Evolutionary conservation across 2,113 vertebrate genomes (phyloP).

Genomic region (Dasyurus viverrinus): DNA sequence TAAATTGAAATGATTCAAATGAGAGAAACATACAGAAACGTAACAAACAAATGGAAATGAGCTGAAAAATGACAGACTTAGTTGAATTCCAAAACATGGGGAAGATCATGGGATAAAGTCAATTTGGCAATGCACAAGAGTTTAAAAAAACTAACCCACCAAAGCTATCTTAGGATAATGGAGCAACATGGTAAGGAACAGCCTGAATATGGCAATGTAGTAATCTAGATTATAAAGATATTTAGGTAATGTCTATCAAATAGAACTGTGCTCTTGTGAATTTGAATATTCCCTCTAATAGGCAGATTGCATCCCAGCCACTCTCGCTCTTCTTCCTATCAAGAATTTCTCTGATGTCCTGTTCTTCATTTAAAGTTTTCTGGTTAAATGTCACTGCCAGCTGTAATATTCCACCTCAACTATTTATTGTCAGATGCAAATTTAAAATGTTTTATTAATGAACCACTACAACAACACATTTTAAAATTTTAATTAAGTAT

Average conservation of each 20-base stretch:
- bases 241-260: not conserved
- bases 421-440: conserved; percentile 8
- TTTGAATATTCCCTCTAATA: not conserved
- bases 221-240: not conserved
- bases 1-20: not conserved
- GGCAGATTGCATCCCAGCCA: not conserved
- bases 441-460: conserved; percentile 58
- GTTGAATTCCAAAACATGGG: not conserved
- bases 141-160: not conserved
- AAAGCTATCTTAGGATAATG: not conserved
- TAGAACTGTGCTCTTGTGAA: not conserved
- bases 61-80: not conserved
- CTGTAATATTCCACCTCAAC: not conserved
- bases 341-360: not conserved
- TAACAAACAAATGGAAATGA: not conserved
- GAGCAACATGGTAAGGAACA: not conserved
- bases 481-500: conserved; percentile 60
- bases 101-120: not conserved
- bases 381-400: not conserved
- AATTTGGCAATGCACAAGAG: not conserved
- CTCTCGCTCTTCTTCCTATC: not conserved
- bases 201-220: not conserved
- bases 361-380: not conserved
- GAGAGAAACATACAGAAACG: not conserved
- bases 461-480: conserved; percentile 57